Percentiles rank a stretch among this genome's conserved stretches.
Evolutionary conservation across 2,113 vertebrate species (phyloP).

Genomic region (Oncorhynchus keta): DNA sequence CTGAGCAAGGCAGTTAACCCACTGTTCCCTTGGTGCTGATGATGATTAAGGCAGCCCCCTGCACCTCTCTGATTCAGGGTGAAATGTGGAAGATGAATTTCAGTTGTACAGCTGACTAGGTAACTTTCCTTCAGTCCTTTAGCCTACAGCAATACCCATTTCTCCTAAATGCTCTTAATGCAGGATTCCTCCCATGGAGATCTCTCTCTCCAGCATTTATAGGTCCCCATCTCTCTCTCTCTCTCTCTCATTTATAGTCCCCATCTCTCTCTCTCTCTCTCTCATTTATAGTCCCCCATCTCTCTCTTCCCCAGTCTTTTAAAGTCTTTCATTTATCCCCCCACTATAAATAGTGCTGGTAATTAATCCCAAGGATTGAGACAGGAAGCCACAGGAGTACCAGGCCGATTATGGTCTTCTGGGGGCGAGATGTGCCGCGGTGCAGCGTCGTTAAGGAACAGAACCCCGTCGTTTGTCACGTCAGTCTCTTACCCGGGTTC

Average conservation of each 20-base stretch:
- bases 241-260: background rate
- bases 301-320: background rate
- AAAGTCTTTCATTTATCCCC: slow-evolving; percentile 30
- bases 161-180: background rate
- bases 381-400: slow-evolving; percentile 34
- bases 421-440: slow-evolving; percentile 14
- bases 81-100: too few species aligned
- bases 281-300: background rate
- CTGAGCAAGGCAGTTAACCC: too few species aligned
- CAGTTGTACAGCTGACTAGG: too few species aligned
- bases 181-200: background rate
- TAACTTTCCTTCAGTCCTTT: too few species aligned
- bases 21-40: too few species aligned
- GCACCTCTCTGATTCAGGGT: too few species aligned
- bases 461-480: slow-evolving; percentile 27
- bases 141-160: background rate
- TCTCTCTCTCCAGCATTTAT: background rate
- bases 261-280: background rate
- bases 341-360: slow-evolving; percentile 43
- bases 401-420: slow-evolving; percentile 28
- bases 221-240: background rate
- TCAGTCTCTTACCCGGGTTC: slow-evolving; percentile 6
- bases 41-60: too few species aligned
- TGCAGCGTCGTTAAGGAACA: slow-evolving; percentile 26
- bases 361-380: slow-evolving; percentile 48